A percentile compares a stretch with the other conserved stretches of the same genome.
phyloP scores from a whole-genome alignment of 2,113 vertebrate species.

The Spheniscus mendiculus region DNA sequence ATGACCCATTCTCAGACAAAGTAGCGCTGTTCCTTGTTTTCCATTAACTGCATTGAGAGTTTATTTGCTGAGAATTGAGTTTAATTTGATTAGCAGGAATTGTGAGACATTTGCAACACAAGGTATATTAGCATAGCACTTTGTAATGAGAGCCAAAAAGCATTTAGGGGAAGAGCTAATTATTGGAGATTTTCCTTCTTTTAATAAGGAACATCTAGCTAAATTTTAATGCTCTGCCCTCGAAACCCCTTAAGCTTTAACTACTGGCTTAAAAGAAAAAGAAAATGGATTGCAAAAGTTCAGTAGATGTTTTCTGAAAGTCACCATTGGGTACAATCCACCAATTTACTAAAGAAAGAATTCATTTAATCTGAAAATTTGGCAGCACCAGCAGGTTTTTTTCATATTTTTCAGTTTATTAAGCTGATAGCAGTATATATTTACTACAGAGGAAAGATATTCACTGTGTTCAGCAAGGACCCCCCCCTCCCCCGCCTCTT shows the following conservation, averaged over 20 bases:
- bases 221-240: conserved; percentile 61
- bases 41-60: conserved; percentile 74
- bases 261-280: conserved; percentile 42
- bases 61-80: conserved; percentile 77
- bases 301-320: not conserved
- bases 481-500: fast-evolving
- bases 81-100: conserved; percentile 81
- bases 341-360: not conserved
- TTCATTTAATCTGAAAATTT: not conserved
- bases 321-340: not conserved
- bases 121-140: conserved; percentile 78
- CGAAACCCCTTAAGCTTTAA: conserved; percentile 69
- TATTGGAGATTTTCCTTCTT: conserved; percentile 58
- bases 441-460: not conserved
- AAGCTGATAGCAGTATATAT: not conserved
- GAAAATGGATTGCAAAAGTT: not conserved
- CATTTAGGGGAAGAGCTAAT: conserved; percentile 76
- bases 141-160: conserved; percentile 77
- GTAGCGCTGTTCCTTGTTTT: conserved; percentile 67
- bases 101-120: conserved; percentile 74
- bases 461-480: not conserved
- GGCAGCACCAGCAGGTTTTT: not conserved
- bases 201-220: conserved; percentile 67
- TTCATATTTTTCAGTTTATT: not conserved
- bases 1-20: conserved; percentile 75